Evolutionary conservation across 2,888 invertebrate species (phyloP).

Genomic region (Hirtodrosophila confusa): DNA sequence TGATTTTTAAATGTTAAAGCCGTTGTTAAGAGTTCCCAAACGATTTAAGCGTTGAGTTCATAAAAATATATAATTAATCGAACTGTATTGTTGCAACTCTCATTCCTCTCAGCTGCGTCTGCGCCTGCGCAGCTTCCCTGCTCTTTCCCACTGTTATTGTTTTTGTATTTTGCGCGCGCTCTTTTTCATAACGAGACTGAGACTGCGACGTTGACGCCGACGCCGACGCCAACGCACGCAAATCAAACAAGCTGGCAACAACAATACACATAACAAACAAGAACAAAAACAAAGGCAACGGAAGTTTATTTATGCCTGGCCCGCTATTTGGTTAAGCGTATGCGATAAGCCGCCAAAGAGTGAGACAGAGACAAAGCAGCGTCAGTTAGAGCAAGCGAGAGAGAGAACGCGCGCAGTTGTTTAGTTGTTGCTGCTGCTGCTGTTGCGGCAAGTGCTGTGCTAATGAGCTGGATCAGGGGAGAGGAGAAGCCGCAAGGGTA

Average conservation of each 20-base stretch:
- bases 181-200: conserved; percentile 25
- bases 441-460: conserved; percentile 46
- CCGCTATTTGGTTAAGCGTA: conserved; percentile 70
- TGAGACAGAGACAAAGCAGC: conserved; percentile 9
- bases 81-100: too few relatives aligned
- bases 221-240: conserved; percentile 35
- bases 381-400: neutral
- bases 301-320: conserved; percentile 77
- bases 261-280: conserved; percentile 24
- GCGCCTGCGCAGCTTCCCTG: neutral
- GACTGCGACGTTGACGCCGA: conserved; percentile 9
- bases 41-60: too few relatives aligned
- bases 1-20: too few relatives aligned
- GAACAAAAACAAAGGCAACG: conserved; percentile 57
- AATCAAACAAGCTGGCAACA: conserved; percentile 57
- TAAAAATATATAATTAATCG: too few relatives aligned
- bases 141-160: neutral
- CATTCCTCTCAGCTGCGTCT: neutral
- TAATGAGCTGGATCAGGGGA: conserved; percentile 22
- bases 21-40: too few relatives aligned
- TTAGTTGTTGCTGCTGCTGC: conserved; percentile 28
- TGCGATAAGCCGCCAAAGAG: conserved; percentile 61
- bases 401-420: neutral
- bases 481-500: conserved; percentile 10
- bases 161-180: conserved; percentile 20